phyloP scores from a whole-genome alignment of 2,888 invertebrate species.

The Eustalomyia histrio region DNA sequence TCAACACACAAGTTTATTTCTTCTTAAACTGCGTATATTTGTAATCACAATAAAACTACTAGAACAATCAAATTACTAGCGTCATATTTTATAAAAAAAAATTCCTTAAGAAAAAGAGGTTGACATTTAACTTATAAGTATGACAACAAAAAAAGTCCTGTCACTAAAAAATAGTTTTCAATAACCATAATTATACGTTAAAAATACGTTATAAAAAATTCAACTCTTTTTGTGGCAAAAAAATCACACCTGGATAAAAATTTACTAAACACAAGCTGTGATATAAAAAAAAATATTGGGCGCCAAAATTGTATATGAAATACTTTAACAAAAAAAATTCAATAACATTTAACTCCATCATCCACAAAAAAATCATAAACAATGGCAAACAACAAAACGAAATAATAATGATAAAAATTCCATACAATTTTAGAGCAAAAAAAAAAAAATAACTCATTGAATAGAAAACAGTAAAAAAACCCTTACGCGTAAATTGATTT shows the following conservation, averaged over 20 bases:
- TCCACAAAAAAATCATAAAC: slow-evolving; percentile 16
- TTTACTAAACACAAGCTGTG: slow-evolving; percentile 20
- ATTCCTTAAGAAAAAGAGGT: not conserved
- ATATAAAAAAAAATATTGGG: slow-evolving; percentile 39
- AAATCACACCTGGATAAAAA: slow-evolving; percentile 58
- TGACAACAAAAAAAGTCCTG: slow-evolving; percentile 4
- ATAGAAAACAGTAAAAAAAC: slow-evolving; percentile 20
- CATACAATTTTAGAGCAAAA: slow-evolving; percentile 50
- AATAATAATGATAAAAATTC: slow-evolving; percentile 44
- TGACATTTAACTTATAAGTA: not conserved
- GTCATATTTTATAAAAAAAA: not conserved
- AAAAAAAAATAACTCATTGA: slow-evolving; percentile 31
- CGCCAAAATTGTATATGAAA: slow-evolving; percentile 55
- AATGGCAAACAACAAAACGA: slow-evolving; percentile 29
- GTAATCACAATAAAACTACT: not conserved
- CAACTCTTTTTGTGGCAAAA: slow-evolving; percentile 43
- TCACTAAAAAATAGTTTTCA: not conserved
- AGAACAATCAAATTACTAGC: not conserved
- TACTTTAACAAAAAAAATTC: slow-evolving; percentile 32
- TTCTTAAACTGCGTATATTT: too few species aligned
- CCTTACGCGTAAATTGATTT: slow-evolving; percentile 50
- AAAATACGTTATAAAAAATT: slow-evolving; percentile 24
- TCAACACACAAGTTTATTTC: not conserved
- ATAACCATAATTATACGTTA: not conserved
- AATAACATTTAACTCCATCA: slow-evolving; percentile 61